Evolutionary conservation across 2,888 invertebrate genomes (phyloP), one percentile per base, ranked within the genome.

Genomic region (Drosophila aldrichi): DNA sequence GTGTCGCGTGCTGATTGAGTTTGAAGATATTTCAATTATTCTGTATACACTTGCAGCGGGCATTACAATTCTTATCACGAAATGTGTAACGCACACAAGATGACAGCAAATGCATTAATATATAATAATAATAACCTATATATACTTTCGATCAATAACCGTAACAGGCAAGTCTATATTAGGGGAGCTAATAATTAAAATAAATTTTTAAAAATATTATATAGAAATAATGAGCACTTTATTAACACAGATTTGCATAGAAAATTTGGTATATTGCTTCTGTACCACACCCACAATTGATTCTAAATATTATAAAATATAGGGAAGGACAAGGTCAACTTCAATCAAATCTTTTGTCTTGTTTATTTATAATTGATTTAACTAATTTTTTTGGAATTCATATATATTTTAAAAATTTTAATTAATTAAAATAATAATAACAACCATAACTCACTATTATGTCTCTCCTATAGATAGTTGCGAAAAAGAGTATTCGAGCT

Each of bases 1-100:
- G 18, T 55, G 68, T 76, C 75, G 60, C 77, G 77, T 76, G 75
- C 68, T 58, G 44, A 72, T 58, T 57, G 51, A 60, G 51, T 62
- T 62, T 55, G 34, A 22, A n/a, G 18, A 25, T 41, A 10, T 25
- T 38, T 12, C 41, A 36, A 14, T 32, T 16, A 12, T 44, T 9
- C 20, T 54, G 14, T 0, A 54, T 54, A 54, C 25, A 18, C 54
- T 54, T 8, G 40, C n/a, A 25, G 12, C 1, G 51, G 34, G 14
- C 22, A 16, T 36, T 51, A 16, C 16, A 16, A 36, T 51, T 20
- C 20, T 9, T 16, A 16, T 36, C 34, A 36, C 16, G 36, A 20
- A 51, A 22, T 36, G 34, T 36, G 51, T 52, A 34, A 34, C 51
- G 20, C 5, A 16, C 6, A 1, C 12, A 36, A 22, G 9, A 20